Evolutionary conservation across 2,888 invertebrate genomes (phyloP).

Genomic region (Lysandra coridon): DNA sequence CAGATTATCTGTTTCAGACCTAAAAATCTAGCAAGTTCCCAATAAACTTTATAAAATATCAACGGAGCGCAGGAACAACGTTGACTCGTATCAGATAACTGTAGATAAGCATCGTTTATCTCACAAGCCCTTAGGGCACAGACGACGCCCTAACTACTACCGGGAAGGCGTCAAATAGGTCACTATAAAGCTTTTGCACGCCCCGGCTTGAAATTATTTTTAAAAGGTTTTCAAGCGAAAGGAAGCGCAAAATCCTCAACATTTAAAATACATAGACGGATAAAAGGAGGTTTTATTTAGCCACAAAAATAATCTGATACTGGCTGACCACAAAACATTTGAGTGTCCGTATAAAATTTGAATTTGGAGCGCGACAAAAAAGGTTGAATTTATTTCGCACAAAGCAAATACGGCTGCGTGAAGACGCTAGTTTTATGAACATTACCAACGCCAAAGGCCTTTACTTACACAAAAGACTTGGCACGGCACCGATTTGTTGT

Average conservation of each 20-base stretch:
- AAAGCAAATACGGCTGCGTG: slow-evolving; percentile 30
- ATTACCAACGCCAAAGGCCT: slow-evolving; percentile 30
- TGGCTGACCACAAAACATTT: background rate
- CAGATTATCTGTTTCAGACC: background rate
- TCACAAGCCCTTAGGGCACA: slow-evolving; percentile 6
- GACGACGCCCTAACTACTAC: slow-evolving; percentile 6
- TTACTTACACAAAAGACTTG: slow-evolving; percentile 33
- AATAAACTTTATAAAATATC: background rate
- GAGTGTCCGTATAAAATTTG: background rate
- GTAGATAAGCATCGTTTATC: slow-evolving; percentile 5
- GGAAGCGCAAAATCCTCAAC: background rate
- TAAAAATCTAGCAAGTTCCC: background rate
- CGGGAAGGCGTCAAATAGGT: background rate
- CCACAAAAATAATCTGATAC: background rate
- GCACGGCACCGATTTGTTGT: slow-evolving; percentile 33
- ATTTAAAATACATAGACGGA: background rate
- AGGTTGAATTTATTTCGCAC: slow-evolving; percentile 24
- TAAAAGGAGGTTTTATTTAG: background rate
- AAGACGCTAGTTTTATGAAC: slow-evolving; percentile 31
- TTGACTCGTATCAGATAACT: slow-evolving; percentile 7
- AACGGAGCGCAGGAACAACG: background rate
- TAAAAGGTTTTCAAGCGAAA: background rate
- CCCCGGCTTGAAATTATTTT: background rate
- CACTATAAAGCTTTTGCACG: background rate
- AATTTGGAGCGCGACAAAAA: background rate